Evolutionary conservation across 1,140 invertebrate genomes (phyloP).

Genomic region (Trinorchestia longiramus): DNA sequence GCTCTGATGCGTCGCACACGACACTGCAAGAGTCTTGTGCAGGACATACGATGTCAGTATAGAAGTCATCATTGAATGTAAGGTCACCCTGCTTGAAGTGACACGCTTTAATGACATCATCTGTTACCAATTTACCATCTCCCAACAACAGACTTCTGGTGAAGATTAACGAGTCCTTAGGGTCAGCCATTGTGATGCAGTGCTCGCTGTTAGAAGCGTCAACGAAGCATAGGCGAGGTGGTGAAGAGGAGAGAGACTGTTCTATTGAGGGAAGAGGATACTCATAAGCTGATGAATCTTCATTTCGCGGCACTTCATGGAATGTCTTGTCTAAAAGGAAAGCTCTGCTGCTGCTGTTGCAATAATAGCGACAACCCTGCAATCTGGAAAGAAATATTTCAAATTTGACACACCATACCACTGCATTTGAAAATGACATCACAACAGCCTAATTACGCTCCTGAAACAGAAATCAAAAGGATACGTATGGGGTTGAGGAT

Average conservation of each 20-base stretch:
- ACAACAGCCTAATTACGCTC: neutral
- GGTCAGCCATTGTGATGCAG: neutral
- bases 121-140: neutral
- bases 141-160: neutral
- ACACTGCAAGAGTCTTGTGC: conserved; percentile 71
- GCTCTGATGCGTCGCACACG: conserved; percentile 78
- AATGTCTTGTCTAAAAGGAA: conserved; percentile 14
- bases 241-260: neutral
- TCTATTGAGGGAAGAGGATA: neutral
- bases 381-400: neutral
- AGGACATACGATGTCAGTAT: neutral
- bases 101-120: neutral
- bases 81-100: conserved; percentile 26
- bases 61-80: neutral
- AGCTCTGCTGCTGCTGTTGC: neutral
- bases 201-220: neutral
- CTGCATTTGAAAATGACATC: neutral
- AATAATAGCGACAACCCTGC: neutral
- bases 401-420: neutral
- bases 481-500: neutral
- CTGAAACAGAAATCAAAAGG: neutral
- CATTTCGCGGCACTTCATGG: neutral
- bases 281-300: neutral
- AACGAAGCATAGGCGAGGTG: neutral
- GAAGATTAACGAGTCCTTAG: neutral